These are phyloP conservation scores for Antheraea pernyi DNA, from an alignment of 1,140 invertebrate genomes.

Conservation along the genomic window DNA sequence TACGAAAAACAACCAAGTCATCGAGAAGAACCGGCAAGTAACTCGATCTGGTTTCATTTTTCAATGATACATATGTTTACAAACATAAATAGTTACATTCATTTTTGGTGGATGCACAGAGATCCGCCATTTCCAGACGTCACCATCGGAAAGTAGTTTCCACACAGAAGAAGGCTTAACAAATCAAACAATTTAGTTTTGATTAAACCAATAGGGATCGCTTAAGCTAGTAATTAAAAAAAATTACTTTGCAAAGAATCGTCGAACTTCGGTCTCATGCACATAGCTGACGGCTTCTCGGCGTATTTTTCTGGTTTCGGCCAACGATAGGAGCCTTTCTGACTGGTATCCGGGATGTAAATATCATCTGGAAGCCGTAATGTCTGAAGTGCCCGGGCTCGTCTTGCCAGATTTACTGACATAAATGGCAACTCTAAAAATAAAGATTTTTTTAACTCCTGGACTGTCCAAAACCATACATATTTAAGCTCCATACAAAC, in stretches of 20 bases:
- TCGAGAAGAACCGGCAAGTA: too few species aligned
- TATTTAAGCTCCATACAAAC: too few species aligned
- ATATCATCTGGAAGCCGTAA: slow-evolving; percentile 61
- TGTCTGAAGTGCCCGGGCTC: slow-evolving; percentile 63
- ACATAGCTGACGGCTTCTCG: slow-evolving; percentile 46
- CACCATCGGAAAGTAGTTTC: too few species aligned
- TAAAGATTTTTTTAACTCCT: neutral
- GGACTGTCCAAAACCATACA: too few species aligned
- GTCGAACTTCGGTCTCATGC: slow-evolving; percentile 59
- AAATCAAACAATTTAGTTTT: too few species aligned
- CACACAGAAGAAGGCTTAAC: too few species aligned
- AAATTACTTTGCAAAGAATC: slow-evolving; percentile 46
- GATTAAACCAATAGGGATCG: neutral
- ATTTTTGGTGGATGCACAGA: too few species aligned
- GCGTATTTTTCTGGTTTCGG: slow-evolving; percentile 55
- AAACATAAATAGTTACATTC: too few species aligned
- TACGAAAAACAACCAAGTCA: too few species aligned
- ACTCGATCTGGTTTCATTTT: too few species aligned
- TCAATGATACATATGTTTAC: too few species aligned
- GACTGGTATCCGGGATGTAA: slow-evolving; percentile 59
- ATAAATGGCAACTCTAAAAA: slow-evolving; percentile 66
- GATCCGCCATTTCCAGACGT: too few species aligned
- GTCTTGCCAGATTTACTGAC: slow-evolving; percentile 64
- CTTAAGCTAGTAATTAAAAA: neutral
- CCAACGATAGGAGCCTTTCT: slow-evolving; percentile 46